These are phyloP conservation scores for Alouatta palliata DNA, from an alignment of 2,113 vertebrate species.

Conservation along the genomic window DNA sequence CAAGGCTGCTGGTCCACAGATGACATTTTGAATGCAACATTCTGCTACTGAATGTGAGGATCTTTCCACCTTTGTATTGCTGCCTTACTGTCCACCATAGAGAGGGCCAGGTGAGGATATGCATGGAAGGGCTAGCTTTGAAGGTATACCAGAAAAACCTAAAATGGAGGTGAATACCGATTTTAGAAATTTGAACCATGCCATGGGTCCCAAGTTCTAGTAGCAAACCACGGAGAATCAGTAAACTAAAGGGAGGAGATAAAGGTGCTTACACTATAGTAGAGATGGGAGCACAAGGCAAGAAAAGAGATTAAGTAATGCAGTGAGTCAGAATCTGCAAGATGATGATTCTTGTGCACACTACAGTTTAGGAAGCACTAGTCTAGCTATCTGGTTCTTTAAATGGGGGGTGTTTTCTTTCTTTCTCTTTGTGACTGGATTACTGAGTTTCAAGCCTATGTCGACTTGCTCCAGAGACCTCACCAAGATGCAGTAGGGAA, in stretches of 20 bases:
- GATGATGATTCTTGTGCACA: not conserved
- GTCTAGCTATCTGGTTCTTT: not conserved
- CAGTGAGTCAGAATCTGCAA: not conserved
- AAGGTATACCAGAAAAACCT: not conserved
- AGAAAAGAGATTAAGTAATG: not conserved
- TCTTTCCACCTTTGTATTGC: not conserved
- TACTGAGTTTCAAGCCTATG: not conserved
- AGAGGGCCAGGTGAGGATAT: not conserved
- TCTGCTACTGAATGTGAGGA: not conserved
- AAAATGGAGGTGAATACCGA: not conserved
- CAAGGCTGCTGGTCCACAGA: not conserved
- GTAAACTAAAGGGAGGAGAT: not conserved
- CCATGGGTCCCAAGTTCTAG: not conserved
- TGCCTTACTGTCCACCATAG: not conserved
- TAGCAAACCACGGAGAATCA: not conserved
- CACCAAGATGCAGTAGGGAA: not conserved
- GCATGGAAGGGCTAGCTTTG: not conserved
- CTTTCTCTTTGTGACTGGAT: not conserved
- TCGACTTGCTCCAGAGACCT: not conserved
- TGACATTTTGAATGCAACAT: not conserved
- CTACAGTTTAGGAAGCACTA: too few species aligned
- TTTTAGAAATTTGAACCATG: not conserved
- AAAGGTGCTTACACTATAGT: not conserved
- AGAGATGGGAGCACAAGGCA: not conserved
- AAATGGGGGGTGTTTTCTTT: not conserved